Base-by-base conservation (phyloP, 1,140 invertebrate genomes). In the Drosophila tani region DNA sequence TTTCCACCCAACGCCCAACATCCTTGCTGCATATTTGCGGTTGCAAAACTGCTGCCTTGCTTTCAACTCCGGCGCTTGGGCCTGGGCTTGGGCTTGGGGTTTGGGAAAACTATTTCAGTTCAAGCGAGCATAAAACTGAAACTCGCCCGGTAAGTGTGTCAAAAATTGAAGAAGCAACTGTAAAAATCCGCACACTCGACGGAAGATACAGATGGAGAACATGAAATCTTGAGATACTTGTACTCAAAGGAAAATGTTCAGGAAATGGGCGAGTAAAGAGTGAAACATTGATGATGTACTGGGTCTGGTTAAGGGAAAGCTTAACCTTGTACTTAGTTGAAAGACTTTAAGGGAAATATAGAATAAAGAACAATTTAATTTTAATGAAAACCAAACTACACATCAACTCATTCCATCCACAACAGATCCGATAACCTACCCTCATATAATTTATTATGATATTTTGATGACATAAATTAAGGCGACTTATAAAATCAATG, bases 41-140 rank as follows among this genome's bases (percentile, higher is more conserved):
- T 86, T 82, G 75, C 83, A 86, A 68, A 82, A 73, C 75, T 69
- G 68, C 74, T 78, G 77, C 60, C 75, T 51, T 64, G 79, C 59
- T 79, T 79, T 82, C 69, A 81, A 71, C 64, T 59, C 58, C 32
- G 78, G 41, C 78, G 76, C 45, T 49, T 35, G 47, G 51, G 17
- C 19, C 14, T 32, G 32, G 5, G 27, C 27, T 19, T 35, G 8
- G 32, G 32, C 32, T 15, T 50, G 15, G 41, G 53, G 50, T 17
- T 57, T 69, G 75, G 67, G 80, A 47, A 62, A 86, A 86, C 79
- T 86, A 82, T 82, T 84, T 76, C 68, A 81, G 66, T 53, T 86
- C 79, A 82, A 73, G 69, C 69, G 83, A 86, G 70, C 79, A 82
- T 81, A 79, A 85, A 85, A 85, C 82, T 82, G 80, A 86, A 82